phyloP scores from a whole-genome alignment of 2,113 vertebrate genomes.

The Aspidoscelis tigris region DNA sequence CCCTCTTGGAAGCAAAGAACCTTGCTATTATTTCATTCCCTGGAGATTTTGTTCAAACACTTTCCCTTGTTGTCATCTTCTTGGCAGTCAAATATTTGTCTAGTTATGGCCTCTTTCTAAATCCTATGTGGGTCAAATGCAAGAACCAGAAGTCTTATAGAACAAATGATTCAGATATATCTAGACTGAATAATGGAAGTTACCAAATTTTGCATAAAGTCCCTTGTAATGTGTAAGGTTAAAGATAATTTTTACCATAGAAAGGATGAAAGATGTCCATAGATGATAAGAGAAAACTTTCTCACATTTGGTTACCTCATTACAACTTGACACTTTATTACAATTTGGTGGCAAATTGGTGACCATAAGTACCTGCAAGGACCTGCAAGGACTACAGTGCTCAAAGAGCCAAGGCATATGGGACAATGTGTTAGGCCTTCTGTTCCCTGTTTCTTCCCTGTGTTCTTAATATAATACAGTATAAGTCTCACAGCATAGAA shows the following conservation, averaged over 20 bases:
- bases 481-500: neutral
- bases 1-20: neutral
- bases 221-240: neutral
- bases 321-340: no score
- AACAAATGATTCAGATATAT: neutral
- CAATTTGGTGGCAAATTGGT: no score
- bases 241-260: neutral
- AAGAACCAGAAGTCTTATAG: neutral
- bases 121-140: neutral
- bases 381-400: no score
- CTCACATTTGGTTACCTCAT: no score
- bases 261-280: neutral
- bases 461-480: neutral
- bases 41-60: neutral
- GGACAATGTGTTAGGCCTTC: neutral
- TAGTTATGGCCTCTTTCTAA: neutral
- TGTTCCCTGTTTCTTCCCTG: neutral
- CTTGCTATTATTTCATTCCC: conserved; percentile 12
- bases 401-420: no score
- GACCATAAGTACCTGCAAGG: no score
- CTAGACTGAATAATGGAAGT: neutral
- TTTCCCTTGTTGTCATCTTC: conserved; percentile 2
- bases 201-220: no score
- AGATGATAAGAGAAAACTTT: no score
- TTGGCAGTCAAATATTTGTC: neutral